Evolutionary conservation across 2,113 vertebrate genomes (phyloP).

Genomic region (Paradisaea rubra): DNA sequence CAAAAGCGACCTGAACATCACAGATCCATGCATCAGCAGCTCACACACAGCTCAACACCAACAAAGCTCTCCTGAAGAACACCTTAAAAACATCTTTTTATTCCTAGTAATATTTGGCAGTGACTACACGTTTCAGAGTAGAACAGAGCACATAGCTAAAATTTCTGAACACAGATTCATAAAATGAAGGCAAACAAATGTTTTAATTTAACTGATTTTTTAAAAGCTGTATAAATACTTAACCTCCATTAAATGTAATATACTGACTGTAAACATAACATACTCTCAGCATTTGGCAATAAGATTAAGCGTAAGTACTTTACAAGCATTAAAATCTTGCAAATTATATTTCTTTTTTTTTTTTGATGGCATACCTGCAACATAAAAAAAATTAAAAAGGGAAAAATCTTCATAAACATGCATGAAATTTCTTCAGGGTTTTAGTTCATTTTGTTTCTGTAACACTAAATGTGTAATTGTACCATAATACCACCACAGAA

Average conservation of each 20-base stretch:
- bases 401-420: not conserved
- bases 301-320: not conserved
- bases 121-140: not conserved
- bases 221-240: not conserved
- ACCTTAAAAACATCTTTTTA: not conserved
- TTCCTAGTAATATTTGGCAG: not conserved
- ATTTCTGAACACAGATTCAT: not conserved
- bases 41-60: not conserved
- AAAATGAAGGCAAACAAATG: not conserved
- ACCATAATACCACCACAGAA: not conserved
- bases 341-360: not conserved
- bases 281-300: not conserved
- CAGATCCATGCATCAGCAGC: not conserved
- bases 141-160: not conserved
- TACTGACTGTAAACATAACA: not conserved
- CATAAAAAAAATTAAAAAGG: not conserved
- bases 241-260: not conserved
- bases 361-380: not conserved
- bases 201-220: not conserved
- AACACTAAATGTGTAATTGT: not conserved
- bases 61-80: not conserved
- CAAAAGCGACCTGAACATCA: not conserved
- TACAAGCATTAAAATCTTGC: not conserved
- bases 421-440: not conserved
- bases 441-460: slow-evolving; percentile 11